These are phyloP conservation scores for Microhierax caerulescens DNA, from an alignment of 2,797 vertebrate species.

Conservation along the genomic window DNA sequence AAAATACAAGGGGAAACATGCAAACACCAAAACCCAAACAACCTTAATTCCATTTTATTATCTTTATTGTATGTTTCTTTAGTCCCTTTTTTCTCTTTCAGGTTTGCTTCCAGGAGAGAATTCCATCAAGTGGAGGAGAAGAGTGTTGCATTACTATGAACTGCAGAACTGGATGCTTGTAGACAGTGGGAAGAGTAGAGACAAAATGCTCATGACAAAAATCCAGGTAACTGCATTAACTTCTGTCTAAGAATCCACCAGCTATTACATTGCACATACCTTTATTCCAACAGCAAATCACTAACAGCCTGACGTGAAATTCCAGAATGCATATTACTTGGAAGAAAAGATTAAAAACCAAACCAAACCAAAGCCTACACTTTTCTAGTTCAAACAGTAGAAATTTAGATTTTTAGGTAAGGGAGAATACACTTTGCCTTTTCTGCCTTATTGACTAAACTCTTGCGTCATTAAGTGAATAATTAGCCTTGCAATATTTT, in stretches of 20 bases:
- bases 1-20: not conserved
- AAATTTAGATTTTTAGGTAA: not conserved
- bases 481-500: not conserved
- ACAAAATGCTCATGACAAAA: not conserved
- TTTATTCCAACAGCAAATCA: not conserved
- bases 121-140: not conserved
- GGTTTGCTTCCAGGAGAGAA: not conserved
- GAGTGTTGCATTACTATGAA: not conserved
- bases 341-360: not conserved
- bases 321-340: not conserved
- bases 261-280: not conserved
- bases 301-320: not conserved
- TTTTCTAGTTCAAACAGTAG: not conserved
- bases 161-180: not conserved
- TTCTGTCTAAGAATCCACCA: not conserved
- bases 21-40: rapidly evolving
- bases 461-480: not conserved
- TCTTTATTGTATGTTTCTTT: not conserved
- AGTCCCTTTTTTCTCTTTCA: not conserved
- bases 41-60: not conserved
- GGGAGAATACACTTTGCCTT: not conserved
- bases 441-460: not conserved
- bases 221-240: not conserved
- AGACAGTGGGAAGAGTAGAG: not conserved
- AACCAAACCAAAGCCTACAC: not conserved